phyloP scores from a whole-genome alignment of 2,797 vertebrate genomes.

The Chrysocyon brachyurus region DNA sequence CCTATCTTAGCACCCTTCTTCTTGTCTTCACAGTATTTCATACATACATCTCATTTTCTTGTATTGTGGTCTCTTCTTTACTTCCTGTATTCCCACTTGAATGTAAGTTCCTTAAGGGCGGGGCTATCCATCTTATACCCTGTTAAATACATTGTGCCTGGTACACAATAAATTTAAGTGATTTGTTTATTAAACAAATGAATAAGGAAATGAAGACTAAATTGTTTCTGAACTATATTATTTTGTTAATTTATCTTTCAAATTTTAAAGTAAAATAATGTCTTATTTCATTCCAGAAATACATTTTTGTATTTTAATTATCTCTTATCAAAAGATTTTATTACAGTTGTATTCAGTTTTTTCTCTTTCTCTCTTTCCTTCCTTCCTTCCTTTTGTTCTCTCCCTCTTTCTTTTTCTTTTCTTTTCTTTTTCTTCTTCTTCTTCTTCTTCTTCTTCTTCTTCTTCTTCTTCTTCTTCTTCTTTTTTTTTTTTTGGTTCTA shows the following conservation, averaged over 20 bases:
- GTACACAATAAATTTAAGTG: neutral
- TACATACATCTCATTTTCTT: neutral
- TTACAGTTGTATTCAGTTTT: neutral
- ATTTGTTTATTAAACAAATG: neutral
- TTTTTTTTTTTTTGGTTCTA: neutral
- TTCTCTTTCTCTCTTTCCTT: no score
- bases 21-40: neutral
- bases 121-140: neutral
- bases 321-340: neutral
- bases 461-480: neutral
- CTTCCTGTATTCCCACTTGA: neutral
- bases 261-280: neutral
- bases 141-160: neutral
- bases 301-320: neutral
- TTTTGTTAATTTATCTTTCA: constrained; percentile 1
- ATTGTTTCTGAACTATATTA: neutral
- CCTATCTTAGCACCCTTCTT: neutral
- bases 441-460: neutral
- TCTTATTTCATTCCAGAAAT: neutral
- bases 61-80: neutral
- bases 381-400: neutral
- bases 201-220: constrained; percentile 25
- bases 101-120: neutral
- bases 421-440: neutral
- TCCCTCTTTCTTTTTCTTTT: no score